Conservation (phyloP, 2,888 invertebrate species). For the Ditula angustiorana region DNA sequence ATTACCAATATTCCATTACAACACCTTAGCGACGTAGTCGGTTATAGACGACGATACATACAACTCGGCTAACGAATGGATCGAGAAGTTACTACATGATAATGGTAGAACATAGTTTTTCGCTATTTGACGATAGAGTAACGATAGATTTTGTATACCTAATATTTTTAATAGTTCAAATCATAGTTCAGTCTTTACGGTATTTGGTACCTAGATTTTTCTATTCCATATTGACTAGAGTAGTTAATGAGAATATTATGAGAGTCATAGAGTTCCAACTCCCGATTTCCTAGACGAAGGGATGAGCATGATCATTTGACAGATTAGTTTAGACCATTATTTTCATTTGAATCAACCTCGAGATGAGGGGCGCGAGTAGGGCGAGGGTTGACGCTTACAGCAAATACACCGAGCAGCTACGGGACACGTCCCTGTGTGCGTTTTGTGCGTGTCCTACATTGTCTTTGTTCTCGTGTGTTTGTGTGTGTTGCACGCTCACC, state of each 20-base stretch:
- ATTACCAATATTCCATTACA: conserved; percentile 81
- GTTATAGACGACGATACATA: conserved; percentile 51
- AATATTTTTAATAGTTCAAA: conserved; percentile 35
- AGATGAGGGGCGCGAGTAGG: conserved; percentile 44
- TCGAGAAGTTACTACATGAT: conserved; percentile 37
- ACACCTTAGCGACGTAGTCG: conserved; percentile 70
- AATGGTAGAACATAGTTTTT: conserved; percentile 66
- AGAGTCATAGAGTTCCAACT: conserved; percentile 63
- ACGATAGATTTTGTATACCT: conserved; percentile 38
- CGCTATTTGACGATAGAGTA: conserved; percentile 50
- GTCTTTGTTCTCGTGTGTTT: conserved; percentile 86
- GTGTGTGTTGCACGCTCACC: conserved; percentile 87
- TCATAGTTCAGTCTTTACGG: conserved; percentile 29
- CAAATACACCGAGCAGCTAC: conserved; percentile 82
- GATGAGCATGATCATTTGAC: conserved; percentile 74
- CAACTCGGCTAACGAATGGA: conserved; percentile 57
- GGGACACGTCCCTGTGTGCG: conserved; percentile 78
- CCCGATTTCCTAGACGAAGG: conserved; percentile 72
- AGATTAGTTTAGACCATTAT: conserved; percentile 67
- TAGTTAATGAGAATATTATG: conserved; percentile 56
- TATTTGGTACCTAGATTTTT: conserved; percentile 58
- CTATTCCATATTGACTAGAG: conserved; percentile 65
- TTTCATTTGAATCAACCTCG: conserved; percentile 51
- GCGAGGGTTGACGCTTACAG: conserved; percentile 68
- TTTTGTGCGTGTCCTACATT: conserved; percentile 85